These are phyloP conservation scores for Automeris io DNA, from an alignment of 2,888 invertebrate genomes.

Conservation along the genomic window DNA sequence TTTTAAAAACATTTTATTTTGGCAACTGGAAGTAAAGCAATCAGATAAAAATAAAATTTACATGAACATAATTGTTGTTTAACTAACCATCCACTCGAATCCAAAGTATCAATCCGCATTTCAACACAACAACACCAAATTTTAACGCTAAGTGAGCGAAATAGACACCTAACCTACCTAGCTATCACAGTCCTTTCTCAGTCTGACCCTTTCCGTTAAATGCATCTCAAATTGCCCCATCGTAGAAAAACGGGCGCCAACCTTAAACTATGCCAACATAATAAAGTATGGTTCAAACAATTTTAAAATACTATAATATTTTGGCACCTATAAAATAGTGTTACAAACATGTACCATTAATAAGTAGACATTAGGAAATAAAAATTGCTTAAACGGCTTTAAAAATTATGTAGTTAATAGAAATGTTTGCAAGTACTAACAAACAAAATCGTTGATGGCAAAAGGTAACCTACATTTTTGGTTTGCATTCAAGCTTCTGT, in stretches of 20 bases:
- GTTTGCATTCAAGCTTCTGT: constrained; percentile 55
- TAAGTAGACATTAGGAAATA: constrained; percentile 36
- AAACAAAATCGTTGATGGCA: constrained; percentile 62
- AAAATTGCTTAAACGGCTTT: constrained; percentile 12
- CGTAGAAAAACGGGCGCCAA: constrained; percentile 71
- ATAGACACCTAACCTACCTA: constrained; percentile 69
- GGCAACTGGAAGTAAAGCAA: constrained; percentile 37
- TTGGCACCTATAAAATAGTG: constrained; percentile 73
- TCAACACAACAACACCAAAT: constrained; percentile 46
- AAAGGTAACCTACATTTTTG: constrained; percentile 75
- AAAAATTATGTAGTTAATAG: constrained; percentile 32
- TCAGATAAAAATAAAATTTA: constrained; percentile 22
- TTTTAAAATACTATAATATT: constrained; percentile 60
- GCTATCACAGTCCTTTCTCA: constrained; percentile 77
- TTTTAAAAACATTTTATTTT: constrained; percentile 24
- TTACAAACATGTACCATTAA: constrained; percentile 40
- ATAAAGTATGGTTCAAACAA: constrained; percentile 58
- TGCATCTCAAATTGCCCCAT: constrained; percentile 67
- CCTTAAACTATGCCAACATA: constrained; percentile 40
- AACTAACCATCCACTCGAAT: constrained; percentile 42
- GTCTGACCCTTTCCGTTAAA: constrained; percentile 75
- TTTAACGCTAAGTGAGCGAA: constrained; percentile 71
- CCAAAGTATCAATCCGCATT: constrained; percentile 33
- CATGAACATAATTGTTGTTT: constrained; percentile 24
- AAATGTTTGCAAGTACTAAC: constrained; percentile 49